Percentiles rank a stretch among this genome's conserved stretches.
These are phyloP conservation scores for Globodera rostochiensis DNA, from an alignment of 1,140 invertebrate species.

Conservation along the genomic window DNA sequence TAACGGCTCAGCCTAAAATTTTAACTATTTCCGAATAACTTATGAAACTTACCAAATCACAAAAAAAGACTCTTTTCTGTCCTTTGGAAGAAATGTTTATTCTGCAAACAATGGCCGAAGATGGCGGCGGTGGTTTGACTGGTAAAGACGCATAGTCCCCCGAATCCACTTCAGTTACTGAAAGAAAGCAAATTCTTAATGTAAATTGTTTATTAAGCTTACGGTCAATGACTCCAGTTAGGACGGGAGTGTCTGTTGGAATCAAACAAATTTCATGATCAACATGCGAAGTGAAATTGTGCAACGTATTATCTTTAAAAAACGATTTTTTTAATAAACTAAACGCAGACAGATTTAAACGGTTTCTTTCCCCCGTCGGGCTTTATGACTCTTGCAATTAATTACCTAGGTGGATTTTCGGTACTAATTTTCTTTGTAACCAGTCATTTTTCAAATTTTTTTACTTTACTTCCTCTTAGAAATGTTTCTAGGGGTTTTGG, in stretches of 20 bases:
- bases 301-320: neutral
- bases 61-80: neutral
- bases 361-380: too few relatives aligned
- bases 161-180: neutral
- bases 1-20: slow-evolving; percentile 17
- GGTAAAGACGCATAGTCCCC: neutral
- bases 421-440: too few relatives aligned
- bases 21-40: neutral
- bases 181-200: neutral
- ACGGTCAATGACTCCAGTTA: neutral
- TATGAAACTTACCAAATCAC: slow-evolving; percentile 8
- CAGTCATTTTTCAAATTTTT: too few relatives aligned
- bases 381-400: too few relatives aligned
- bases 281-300: neutral
- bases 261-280: neutral
- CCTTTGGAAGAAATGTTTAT: slow-evolving; percentile 23
- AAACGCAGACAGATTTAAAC: too few relatives aligned
- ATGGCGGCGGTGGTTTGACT: neutral
- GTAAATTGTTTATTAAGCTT: neutral
- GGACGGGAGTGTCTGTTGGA: neutral
- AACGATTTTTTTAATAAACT: too few relatives aligned
- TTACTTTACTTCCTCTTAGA: too few relatives aligned
- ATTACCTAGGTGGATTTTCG: too few relatives aligned
- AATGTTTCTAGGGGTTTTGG: too few relatives aligned
- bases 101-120: neutral